Base-by-base conservation (phyloP, 2,113 vertebrate genomes). In the Calyptomena viridis region DNA sequence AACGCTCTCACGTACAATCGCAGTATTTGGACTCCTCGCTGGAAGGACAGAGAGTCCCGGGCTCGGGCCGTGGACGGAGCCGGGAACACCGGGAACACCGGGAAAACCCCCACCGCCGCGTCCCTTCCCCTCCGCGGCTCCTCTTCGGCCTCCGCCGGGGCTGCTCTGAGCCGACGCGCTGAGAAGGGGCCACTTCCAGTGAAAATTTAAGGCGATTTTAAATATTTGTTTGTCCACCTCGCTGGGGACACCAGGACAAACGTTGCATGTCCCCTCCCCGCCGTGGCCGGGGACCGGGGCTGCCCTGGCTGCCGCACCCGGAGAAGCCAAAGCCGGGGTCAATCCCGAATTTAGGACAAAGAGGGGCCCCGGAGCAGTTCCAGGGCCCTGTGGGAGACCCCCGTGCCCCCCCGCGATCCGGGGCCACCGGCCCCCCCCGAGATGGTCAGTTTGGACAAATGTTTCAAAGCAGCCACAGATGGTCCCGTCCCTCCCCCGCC, bases 131-230 rank as follows among this genome's bases (percentile, higher is more conserved):
- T 27, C 72, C 7, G 1, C 28, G 15, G 75, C 91, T 84, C 85
- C 75, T 90, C 90, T 64, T 84, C 72, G 8, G 80, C 64, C 81
- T 78, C 88, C 9, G 8, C 63, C 9, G 3, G 72, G 56, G 33
- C 52, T 25, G 85, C 40, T 56, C 72, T 16, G 79, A 76, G 77
- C 67, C 21, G 18, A 12, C 6, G 66, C 46, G 40, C 90, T 28
- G 46, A 30, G 79, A 44, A 44, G 86, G 77, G 14, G 22, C 69
- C 28, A 6, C 83, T 80, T 47, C 92, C 87, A 79, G 95, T 7
- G 68, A 52, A 81, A 90, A 68, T 84, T 97, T 98, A 98, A 98
- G 98, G 98, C 97, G 86, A 94, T 96, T 79, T 80, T 77, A 3
- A 74, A 78, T 80, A 76, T 83, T 72, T 46, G 31, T 83, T 94